Percentiles rank a stretch among this genome's conserved stretches.
Evolutionary conservation across 2,888 invertebrate species (phyloP).

Genomic region (Lycaena phlaeas): DNA sequence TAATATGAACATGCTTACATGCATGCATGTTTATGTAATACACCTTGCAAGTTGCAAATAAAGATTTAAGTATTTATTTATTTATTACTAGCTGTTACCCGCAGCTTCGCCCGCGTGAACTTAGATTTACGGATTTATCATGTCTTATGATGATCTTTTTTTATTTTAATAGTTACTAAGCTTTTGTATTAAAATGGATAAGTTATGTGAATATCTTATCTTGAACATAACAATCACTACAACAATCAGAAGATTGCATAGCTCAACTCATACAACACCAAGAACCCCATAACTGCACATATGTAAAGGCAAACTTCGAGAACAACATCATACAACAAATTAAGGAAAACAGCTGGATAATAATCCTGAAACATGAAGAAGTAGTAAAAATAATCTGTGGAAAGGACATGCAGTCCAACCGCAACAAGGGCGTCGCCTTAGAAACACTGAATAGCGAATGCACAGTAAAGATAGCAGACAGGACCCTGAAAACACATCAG

Average conservation of each 20-base stretch:
- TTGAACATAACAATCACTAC: slow-evolving; percentile 15
- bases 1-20: too few relatives aligned
- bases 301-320: slow-evolving; percentile 9
- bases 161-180: too few relatives aligned
- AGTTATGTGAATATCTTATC: too few relatives aligned
- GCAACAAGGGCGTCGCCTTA: slow-evolving; percentile 17
- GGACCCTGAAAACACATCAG: slow-evolving; percentile 16
- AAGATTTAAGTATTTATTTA: too few relatives aligned
- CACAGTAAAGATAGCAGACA: slow-evolving; percentile 16
- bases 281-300: slow-evolving; percentile 9
- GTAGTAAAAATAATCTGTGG: slow-evolving; percentile 21
- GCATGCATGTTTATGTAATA: too few relatives aligned
- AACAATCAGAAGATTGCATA: slow-evolving; percentile 15
- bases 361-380: slow-evolving; percentile 22
- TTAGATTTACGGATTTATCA: too few relatives aligned
- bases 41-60: too few relatives aligned
- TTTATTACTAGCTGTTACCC: too few relatives aligned
- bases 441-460: slow-evolving; percentile 20
- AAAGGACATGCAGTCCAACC: slow-evolving; percentile 21
- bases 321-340: slow-evolving; percentile 22
- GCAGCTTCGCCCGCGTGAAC: too few relatives aligned
- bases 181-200: too few relatives aligned
- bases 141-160: too few relatives aligned
- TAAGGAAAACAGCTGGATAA: slow-evolving; percentile 23
- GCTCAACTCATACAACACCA: slow-evolving; percentile 10